Evolutionary conservation across 2,797 vertebrate genomes (phyloP).

Genomic region (Odontamblyopus lacepedii): DNA sequence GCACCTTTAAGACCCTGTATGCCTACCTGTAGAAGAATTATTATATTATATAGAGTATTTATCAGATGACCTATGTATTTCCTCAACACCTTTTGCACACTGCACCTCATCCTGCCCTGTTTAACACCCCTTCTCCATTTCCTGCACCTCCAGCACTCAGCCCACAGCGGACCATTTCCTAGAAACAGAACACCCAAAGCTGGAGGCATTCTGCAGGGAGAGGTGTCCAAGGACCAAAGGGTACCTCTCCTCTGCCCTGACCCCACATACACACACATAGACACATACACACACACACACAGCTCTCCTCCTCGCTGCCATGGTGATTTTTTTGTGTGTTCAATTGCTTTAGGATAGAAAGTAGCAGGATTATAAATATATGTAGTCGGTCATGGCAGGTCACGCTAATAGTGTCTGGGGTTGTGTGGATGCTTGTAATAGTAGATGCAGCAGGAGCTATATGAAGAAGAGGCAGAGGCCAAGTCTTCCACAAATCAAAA

Average conservation of each 20-base stretch:
- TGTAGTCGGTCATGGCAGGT: constrained; percentile 37
- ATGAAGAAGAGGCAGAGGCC: constrained; percentile 22
- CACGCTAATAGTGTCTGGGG: constrained; percentile 26
- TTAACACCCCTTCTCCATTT: neutral
- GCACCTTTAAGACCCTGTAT: neutral
- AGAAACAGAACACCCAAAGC: constrained; percentile 49
- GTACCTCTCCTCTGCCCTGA: constrained; percentile 27
- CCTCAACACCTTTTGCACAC: constrained; percentile 21
- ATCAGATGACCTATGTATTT: neutral
- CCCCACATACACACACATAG: constrained; percentile 12
- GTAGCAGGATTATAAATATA: constrained; percentile 49
- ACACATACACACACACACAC: neutral
- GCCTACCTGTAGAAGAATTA: neutral
- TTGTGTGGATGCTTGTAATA: constrained; percentile 39
- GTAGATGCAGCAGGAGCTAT: constrained; percentile 38
- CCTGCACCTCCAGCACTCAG: neutral
- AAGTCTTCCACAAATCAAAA: constrained; percentile 22
- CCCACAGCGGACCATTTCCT: constrained; percentile 37
- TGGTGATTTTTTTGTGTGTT: constrained; percentile 29
- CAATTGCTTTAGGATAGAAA: constrained; percentile 38
- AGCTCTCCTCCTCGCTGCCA: constrained; percentile 6
- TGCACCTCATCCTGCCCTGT: neutral
- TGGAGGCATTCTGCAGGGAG: constrained; percentile 25
- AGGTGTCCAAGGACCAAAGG: constrained; percentile 32
- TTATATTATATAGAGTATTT: neutral